Percentiles rank a stretch among this genome's conserved stretches.
Conservation (phyloP, 2,113 vertebrate species). For the Charadrius vociferus region DNA sequence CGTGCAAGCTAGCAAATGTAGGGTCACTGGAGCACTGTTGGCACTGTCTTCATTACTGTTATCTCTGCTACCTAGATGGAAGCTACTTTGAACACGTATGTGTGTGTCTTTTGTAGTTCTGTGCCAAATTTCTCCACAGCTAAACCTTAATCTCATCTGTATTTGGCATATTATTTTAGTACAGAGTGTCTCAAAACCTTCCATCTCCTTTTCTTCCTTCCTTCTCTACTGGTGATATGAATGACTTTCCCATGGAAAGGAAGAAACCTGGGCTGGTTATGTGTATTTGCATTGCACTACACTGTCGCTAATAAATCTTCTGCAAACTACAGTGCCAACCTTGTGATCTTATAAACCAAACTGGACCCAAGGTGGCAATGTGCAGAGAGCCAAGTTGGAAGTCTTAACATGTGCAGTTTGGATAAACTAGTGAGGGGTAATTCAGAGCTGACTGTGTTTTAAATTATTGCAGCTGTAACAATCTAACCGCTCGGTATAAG, state of each 20-base stretch:
- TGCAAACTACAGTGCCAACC: neutral
- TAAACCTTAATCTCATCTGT: neutral
- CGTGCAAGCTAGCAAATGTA: neutral
- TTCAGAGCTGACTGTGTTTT: neutral
- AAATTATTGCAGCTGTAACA: neutral
- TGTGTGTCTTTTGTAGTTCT: neutral
- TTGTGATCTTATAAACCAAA: neutral
- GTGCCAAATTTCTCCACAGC: neutral
- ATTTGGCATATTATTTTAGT: neutral
- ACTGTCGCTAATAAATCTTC: neutral
- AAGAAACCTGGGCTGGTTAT: neutral
- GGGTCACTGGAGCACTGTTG: neutral
- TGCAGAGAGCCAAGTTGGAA: neutral
- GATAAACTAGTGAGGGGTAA: neutral
- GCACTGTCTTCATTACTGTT: neutral
- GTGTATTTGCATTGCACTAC: neutral
- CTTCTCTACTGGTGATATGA: neutral
- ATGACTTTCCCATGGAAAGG: neutral
- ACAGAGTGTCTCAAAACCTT: neutral
- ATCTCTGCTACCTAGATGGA: neutral
- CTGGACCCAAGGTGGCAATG: neutral
- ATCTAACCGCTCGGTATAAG: neutral
- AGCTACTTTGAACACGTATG: neutral
- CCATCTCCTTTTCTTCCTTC: neutral
- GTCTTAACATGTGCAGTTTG: neutral